Percentiles rank a stretch among this genome's conserved stretches.
These are phyloP conservation scores for Xenopus borealis DNA, from an alignment of 2,113 vertebrate genomes.

Conservation along the genomic window DNA sequence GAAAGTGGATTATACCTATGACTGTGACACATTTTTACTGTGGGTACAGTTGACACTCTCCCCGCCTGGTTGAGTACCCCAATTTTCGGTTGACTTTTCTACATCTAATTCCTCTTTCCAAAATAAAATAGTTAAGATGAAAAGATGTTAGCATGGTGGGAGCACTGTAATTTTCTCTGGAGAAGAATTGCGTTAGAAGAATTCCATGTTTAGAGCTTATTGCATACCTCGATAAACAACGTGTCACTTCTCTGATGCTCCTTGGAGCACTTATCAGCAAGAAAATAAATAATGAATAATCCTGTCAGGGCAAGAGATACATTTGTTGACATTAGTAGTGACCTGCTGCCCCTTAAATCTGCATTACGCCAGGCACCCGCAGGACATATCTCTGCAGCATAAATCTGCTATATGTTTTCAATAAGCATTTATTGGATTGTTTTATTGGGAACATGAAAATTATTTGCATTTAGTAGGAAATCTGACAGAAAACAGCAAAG, in stretches of 20 bases:
- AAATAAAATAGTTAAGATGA: too few species aligned
- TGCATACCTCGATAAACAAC: constrained; percentile 23
- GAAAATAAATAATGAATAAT: constrained; percentile 43
- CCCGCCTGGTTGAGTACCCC: too few species aligned
- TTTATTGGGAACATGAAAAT: background rate
- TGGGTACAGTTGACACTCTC: too few species aligned
- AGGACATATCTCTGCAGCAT: background rate
- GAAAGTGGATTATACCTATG: too few species aligned
- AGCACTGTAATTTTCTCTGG: background rate
- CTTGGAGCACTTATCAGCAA: constrained; percentile 22
- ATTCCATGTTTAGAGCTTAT: constrained; percentile 27
- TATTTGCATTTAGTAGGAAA: background rate
- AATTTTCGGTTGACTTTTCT: too few species aligned
- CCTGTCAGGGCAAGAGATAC: constrained; percentile 38
- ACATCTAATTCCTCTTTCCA: too few species aligned
- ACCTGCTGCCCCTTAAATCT: constrained; percentile 19
- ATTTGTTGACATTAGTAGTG: constrained; percentile 33
- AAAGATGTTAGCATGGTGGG: background rate
- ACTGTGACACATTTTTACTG: too few species aligned
- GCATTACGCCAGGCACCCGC: constrained; percentile 1
- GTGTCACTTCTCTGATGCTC: constrained; percentile 20
- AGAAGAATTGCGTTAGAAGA: constrained; percentile 10
- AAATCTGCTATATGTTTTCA: background rate
- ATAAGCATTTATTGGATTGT: background rate
- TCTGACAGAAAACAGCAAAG: too few species aligned